A percentile compares a stretch with the other conserved stretches of the same genome.
These are phyloP conservation scores for Apis florea DNA, from an alignment of 1,140 invertebrate species.

Conservation along the genomic window DNA sequence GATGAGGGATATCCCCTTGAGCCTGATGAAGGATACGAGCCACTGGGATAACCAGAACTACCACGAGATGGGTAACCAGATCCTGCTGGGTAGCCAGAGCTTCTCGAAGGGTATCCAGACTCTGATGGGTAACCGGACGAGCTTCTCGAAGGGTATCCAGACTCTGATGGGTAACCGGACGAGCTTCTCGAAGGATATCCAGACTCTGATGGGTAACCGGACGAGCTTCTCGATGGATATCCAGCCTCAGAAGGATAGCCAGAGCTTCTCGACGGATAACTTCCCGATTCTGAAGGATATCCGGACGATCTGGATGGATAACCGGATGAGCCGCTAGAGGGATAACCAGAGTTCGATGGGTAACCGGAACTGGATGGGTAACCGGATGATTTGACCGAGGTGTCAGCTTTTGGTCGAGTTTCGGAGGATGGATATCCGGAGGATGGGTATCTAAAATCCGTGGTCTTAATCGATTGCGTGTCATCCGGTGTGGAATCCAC, in stretches of 20 bases:
- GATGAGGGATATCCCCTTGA: slow-evolving; percentile 50
- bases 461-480: not conserved
- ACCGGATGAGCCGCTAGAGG: slow-evolving; percentile 28
- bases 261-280: slow-evolving; percentile 56
- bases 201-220: slow-evolving; percentile 57
- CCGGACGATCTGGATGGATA: slow-evolving; percentile 50
- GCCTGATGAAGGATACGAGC: not conserved
- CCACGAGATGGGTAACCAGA: not conserved
- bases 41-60: slow-evolving; percentile 46
- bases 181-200: slow-evolving; percentile 37
- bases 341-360: slow-evolving; percentile 45
- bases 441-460: not conserved
- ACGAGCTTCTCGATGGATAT: not conserved
- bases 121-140: not conserved
- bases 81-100: not conserved
- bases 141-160: slow-evolving; percentile 14
- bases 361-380: slow-evolving; percentile 55
- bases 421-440: slow-evolving; percentile 15
- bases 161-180: slow-evolving; percentile 7
- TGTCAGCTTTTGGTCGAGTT: slow-evolving; percentile 40
- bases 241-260: slow-evolving; percentile 55
- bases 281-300: slow-evolving; percentile 54
- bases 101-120: not conserved
- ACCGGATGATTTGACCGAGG: slow-evolving; percentile 49
- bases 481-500: not conserved